Evolutionary conservation across 2,113 vertebrate genomes (phyloP).

Genomic region (Mesoclemmys tuberculata): DNA sequence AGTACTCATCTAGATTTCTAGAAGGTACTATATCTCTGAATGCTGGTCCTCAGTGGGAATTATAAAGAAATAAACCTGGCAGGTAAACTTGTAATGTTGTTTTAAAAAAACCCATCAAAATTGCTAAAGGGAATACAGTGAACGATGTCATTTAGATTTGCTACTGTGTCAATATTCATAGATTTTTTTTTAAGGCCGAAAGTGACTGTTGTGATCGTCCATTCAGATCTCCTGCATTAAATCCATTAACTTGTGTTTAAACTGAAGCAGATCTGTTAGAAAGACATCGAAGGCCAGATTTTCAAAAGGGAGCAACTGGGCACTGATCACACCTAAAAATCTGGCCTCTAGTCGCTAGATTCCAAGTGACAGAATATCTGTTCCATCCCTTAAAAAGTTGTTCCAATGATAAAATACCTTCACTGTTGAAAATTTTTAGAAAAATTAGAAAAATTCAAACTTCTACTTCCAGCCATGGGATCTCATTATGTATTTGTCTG

Average conservation of each 20-base stretch:
- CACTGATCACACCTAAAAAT: background rate
- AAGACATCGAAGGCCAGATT: background rate
- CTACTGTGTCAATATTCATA: background rate
- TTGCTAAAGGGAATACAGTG: background rate
- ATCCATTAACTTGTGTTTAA: background rate
- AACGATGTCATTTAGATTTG: background rate
- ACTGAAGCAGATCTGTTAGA: background rate
- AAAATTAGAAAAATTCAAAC: background rate
- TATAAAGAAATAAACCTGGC: no score
- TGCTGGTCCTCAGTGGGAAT: no score
- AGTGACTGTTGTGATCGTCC: background rate
- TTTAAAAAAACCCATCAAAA: background rate
- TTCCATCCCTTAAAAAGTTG: accelerated
- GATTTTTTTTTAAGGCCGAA: slow-evolving; percentile 8
- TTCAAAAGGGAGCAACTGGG: background rate
- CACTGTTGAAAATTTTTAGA: background rate
- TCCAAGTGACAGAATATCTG: background rate
- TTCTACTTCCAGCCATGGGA: background rate
- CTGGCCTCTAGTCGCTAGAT: background rate
- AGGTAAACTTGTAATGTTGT: background rate
- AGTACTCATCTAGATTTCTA: no score
- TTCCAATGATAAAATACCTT: background rate
- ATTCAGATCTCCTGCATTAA: background rate
- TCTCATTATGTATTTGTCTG: background rate
- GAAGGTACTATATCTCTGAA: no score